These are phyloP conservation scores for Ditula angustiorana DNA, from an alignment of 2,888 invertebrate genomes.

Conservation along the genomic window DNA sequence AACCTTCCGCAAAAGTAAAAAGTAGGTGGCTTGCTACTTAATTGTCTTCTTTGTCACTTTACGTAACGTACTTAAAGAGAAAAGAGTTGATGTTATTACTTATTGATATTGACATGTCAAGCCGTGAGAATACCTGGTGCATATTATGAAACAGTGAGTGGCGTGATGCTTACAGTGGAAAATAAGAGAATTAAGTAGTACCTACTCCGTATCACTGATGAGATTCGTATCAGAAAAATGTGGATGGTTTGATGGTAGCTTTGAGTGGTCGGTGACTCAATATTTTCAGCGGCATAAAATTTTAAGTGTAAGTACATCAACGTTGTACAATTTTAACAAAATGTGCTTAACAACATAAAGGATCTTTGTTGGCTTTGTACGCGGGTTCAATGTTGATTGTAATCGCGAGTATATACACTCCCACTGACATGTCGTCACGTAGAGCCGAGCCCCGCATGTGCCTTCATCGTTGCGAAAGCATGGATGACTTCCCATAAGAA, in stretches of 20 bases:
- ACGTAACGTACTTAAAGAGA: constrained; percentile 58
- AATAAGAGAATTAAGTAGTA: neutral
- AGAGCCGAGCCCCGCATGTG: constrained; percentile 65
- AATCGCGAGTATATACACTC: constrained; percentile 59
- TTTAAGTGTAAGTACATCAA: neutral
- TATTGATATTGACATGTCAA: constrained; percentile 35
- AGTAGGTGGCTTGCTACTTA: constrained; percentile 26
- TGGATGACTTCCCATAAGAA: constrained; percentile 54
- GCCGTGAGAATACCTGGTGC: constrained; percentile 29
- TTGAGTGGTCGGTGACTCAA: neutral
- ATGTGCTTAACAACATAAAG: constrained; percentile 53
- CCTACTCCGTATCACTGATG: neutral
- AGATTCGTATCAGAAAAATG: neutral
- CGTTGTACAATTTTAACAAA: constrained; percentile 32
- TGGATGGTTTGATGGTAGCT: neutral
- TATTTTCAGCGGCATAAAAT: neutral
- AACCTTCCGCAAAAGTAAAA: constrained; percentile 57
- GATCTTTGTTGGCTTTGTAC: constrained; percentile 71
- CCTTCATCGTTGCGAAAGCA: constrained; percentile 64
- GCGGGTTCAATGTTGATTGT: constrained; percentile 58
- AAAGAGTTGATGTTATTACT: constrained; percentile 44
- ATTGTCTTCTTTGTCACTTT: constrained; percentile 47
- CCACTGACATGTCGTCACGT: constrained; percentile 56
- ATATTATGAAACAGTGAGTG: constrained; percentile 5
- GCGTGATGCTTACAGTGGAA: neutral